Evolutionary conservation across 2,888 invertebrate species (phyloP).

Genomic region (Phoronis australis): DNA sequence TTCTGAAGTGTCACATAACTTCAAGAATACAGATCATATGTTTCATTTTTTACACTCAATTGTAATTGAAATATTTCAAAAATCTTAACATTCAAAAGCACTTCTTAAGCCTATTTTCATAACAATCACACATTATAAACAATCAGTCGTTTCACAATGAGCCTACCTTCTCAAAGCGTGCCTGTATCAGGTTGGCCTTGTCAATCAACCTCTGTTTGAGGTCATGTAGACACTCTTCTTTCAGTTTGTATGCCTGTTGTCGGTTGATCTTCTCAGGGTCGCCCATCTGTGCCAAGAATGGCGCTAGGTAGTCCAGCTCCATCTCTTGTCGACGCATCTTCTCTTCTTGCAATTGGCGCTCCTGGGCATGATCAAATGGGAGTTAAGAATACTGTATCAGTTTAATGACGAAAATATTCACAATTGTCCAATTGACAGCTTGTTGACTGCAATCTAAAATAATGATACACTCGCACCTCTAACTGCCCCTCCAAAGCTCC

Average conservation of each 20-base stretch:
- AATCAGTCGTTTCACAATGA: neutral
- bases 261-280: conserved; percentile 43
- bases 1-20: too few species aligned
- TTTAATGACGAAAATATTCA: too few species aligned
- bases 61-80: too few species aligned
- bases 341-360: conserved; percentile 42
- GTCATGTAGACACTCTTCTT: conserved; percentile 49
- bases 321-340: conserved; percentile 49
- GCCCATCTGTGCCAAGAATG: conserved; percentile 50
- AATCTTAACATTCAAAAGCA: too few species aligned
- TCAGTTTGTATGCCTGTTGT: conserved; percentile 42
- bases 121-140: too few species aligned
- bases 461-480: too few species aligned
- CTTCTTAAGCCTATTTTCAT: too few species aligned
- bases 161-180: conserved; percentile 51
- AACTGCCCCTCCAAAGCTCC: too few species aligned
- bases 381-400: neutral
- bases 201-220: conserved; percentile 52
- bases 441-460: too few species aligned
- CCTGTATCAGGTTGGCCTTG: conserved; percentile 53
- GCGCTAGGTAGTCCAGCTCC: conserved; percentile 53
- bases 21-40: too few species aligned
- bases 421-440: too few species aligned
- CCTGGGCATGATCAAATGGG: conserved; percentile 22
- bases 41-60: too few species aligned